Evolutionary conservation across 2,888 invertebrate genomes (phyloP).

Genomic region (Uropetala carovei): DNA sequence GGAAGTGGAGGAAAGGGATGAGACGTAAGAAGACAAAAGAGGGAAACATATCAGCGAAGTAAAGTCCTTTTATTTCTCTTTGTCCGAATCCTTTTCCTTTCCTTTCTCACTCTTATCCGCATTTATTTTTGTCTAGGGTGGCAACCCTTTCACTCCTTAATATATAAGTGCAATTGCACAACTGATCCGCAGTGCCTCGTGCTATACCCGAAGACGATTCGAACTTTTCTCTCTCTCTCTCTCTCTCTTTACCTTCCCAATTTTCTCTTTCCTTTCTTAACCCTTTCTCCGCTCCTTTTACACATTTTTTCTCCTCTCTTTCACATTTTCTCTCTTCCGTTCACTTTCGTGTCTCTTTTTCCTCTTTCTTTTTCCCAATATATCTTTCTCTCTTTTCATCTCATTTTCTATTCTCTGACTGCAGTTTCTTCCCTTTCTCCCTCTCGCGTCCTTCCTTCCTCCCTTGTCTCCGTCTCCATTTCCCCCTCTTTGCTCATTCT

Average conservation of each 20-base stretch:
- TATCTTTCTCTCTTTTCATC: background rate
- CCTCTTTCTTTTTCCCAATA: background rate
- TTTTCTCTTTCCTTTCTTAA: background rate
- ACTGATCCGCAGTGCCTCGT: too few relatives aligned
- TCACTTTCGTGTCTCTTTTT: background rate
- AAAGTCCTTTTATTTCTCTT: background rate
- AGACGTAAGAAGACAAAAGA: slow-evolving; percentile 1
- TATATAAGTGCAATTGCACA: too few relatives aligned
- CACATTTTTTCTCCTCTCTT: background rate
- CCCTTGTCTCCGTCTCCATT: background rate
- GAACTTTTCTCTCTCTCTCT: too few relatives aligned
- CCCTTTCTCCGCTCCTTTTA: background rate
- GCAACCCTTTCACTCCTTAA: too few relatives aligned
- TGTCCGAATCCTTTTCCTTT: background rate
- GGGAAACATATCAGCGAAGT: background rate
- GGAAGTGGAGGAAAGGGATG: too few relatives aligned
- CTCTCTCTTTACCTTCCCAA: background rate
- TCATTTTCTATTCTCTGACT: background rate
- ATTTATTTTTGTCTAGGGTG: too few relatives aligned
- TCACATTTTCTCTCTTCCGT: background rate
- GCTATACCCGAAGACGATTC: too few relatives aligned
- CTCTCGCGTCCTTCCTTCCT: background rate
- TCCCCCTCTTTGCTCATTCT: background rate
- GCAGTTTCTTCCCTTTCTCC: background rate
- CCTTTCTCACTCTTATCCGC: background rate